Evolutionary conservation across 2,797 vertebrate genomes (phyloP), one percentile per base, ranked within the genome.

Genomic region (Tokudaia muenninki): DNA sequence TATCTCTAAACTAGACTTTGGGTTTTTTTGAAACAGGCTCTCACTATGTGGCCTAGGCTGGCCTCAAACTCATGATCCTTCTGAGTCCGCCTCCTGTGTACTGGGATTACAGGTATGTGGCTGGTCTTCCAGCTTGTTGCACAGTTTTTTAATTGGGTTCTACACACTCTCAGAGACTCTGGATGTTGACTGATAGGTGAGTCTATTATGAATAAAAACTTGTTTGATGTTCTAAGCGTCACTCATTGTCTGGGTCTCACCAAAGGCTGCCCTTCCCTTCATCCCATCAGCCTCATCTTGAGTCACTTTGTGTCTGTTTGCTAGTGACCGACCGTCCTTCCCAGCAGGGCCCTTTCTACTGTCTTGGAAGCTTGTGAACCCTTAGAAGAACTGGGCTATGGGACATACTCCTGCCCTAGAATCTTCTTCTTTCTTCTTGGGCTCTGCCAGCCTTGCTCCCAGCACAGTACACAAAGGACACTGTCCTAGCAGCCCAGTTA

Each of bases 201-300:
- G 65, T 94, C 41, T 91, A 37, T 83, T 77, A 77, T 77, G 34
- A 80, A 29, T 83, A 83, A 91, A 94, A 84, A 59, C 63, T 37
- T 61, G 52, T 80, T 57, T 17, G 2, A 75, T 90, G 50, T 87
- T 67, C n/a, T 79, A 82, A 95, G 52, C 87, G 82, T 86, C 80
- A 16, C 47, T 77, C 17, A 29, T 94, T 94, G 63, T 44, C 70
- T 87, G 34, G 24, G n/a, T 77, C 77, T 74, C 47, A 22, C 29
- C 63, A 22, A 59, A 80, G 80, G 24, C 72, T 81, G 21, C 57
- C 8, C n/a, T 79, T 96, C 22, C 24, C 67, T 90, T 74, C 26
- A 9, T 75, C 72, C 55, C 37, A 55, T 57, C 14, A 57, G 31
- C 31, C 37, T 91, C 41, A 19, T 67, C 74, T 92, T 75, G 82